phyloP scores from a whole-genome alignment of 2,113 vertebrate genomes.

The Chrysochloris asiatica region DNA sequence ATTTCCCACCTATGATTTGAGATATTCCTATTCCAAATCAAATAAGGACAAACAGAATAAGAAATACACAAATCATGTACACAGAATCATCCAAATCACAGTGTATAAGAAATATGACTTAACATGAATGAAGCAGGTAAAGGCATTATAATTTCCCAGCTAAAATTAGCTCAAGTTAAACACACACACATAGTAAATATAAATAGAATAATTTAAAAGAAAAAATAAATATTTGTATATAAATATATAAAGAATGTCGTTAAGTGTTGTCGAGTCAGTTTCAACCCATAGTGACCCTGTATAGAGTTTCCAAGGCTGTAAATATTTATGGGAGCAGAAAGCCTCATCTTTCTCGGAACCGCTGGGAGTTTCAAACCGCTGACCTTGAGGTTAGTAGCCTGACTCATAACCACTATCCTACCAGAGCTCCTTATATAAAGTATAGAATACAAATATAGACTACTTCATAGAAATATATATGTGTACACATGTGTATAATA shows the following conservation, averaged over 20 bases:
- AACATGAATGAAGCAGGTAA: conserved; percentile 63
- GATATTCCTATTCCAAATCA: conserved; percentile 1
- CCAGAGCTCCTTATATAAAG: no score
- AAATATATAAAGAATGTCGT: not conserved
- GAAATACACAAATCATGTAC: conserved; percentile 31
- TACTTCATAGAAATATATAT: not conserved
- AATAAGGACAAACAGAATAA: conserved; percentile 8
- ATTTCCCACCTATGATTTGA: not conserved
- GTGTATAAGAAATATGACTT: conserved; percentile 4
- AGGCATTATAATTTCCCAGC: conserved; percentile 65
- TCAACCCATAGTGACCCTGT: no score
- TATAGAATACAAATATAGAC: no score
- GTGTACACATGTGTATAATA: not conserved
- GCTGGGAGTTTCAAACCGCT: no score
- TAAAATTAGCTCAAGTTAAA: conserved; percentile 81
- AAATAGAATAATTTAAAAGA: not conserved
- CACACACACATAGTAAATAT: conserved; percentile 16
- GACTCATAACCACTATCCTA: no score
- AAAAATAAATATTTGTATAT: not conserved
- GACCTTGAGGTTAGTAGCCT: no score
- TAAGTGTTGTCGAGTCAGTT: no score
- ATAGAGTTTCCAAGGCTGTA: no score
- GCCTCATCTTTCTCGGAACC: no score
- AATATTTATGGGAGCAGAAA: no score
- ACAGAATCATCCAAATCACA: conserved; percentile 59